Conservation (phyloP, 2,113 vertebrate species). For the Taxidea taxus region DNA sequence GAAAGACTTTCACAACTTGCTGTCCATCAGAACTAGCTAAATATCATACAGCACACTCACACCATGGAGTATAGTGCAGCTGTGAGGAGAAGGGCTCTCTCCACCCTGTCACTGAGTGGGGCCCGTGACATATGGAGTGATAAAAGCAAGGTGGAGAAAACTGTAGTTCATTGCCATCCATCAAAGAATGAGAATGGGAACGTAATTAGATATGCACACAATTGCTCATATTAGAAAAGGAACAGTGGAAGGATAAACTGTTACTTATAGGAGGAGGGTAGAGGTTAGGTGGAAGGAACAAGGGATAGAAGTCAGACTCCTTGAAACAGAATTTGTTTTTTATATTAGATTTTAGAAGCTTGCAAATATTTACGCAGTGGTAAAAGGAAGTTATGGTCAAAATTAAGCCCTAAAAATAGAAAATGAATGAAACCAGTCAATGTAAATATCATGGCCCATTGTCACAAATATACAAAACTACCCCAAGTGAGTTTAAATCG, state of each 20-base stretch:
- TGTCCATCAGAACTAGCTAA: no score
- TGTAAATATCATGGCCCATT: background rate
- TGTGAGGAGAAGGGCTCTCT: background rate
- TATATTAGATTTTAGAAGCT: background rate
- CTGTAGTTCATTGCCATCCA: background rate
- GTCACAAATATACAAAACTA: background rate
- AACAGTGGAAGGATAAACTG: background rate
- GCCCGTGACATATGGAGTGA: fast-evolving
- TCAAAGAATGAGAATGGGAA: background rate
- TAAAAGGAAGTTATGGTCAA: background rate
- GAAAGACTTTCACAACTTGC: background rate
- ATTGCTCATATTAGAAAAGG: background rate
- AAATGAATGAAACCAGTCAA: background rate
- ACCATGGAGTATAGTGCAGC: background rate
- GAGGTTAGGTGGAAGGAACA: background rate
- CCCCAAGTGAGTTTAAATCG: background rate
- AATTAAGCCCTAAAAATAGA: background rate
- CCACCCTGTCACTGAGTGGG: fast-evolving
- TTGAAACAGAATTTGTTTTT: background rate
- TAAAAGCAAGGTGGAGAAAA: background rate
- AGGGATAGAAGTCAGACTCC: background rate
- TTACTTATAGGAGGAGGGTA: background rate
- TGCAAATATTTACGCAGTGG: background rate
- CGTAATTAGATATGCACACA: background rate
- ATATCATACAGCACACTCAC: background rate